These are phyloP conservation scores for Spermophilus dauricus DNA, from an alignment of 2,113 vertebrate genomes.

Conservation along the genomic window DNA sequence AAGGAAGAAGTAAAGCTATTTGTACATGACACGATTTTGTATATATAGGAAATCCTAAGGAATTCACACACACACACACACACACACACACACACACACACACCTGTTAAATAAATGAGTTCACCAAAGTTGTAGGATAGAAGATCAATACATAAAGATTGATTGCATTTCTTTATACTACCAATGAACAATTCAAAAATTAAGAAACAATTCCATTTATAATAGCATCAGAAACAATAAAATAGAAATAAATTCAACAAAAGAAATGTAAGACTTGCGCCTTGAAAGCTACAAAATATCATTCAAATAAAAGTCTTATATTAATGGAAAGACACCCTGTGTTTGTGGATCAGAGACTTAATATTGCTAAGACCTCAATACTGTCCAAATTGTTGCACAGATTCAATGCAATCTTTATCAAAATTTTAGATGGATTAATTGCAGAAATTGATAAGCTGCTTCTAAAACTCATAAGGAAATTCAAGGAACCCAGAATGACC, in stretches of 20 bases:
- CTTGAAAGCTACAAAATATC: neutral
- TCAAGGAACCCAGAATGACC: neutral
- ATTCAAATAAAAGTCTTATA: neutral
- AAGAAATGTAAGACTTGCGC: neutral
- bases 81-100: neutral
- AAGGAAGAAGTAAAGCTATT: slow-evolving; percentile 26
- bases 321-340: neutral
- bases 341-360: neutral
- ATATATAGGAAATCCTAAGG: neutral
- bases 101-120: neutral
- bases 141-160: neutral
- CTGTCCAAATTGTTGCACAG: neutral
- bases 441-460: neutral
- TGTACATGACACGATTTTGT: neutral
- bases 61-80: neutral
- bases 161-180: neutral
- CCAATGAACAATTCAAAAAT: neutral
- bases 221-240: neutral
- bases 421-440: neutral
- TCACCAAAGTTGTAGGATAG: neutral
- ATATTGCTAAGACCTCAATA: neutral
- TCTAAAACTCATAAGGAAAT: slow-evolving; percentile 38
- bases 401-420: neutral
- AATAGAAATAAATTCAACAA: neutral
- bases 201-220: neutral